These are phyloP conservation scores for Toxonevra muliebris DNA, from an alignment of 2,888 invertebrate genomes.

Conservation along the genomic window DNA sequence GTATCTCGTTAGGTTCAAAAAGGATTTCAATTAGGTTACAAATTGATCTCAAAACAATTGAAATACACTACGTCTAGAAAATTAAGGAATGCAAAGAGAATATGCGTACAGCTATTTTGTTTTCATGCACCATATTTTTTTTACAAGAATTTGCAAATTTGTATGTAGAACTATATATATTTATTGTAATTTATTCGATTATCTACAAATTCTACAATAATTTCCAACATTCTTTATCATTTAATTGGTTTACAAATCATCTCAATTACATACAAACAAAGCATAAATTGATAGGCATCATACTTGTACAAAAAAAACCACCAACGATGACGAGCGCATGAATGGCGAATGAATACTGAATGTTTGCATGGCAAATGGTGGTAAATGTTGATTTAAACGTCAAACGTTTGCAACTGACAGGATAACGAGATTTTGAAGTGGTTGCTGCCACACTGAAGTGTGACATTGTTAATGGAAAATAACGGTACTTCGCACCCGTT, in stretches of 20 bases:
- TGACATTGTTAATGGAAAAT: conserved; percentile 26
- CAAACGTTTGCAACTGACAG: conserved; percentile 54
- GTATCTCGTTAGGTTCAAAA: conserved; percentile 60
- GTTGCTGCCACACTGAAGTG: conserved; percentile 39
- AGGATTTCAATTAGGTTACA: conserved; percentile 62
- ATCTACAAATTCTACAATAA: too few species aligned
- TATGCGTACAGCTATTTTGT: too few species aligned
- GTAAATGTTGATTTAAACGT: conserved; percentile 25
- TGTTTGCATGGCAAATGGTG: background rate
- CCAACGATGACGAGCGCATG: too few species aligned
- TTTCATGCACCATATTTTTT: too few species aligned
- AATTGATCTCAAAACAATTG: conserved; percentile 58
- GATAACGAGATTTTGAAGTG: conserved; percentile 63
- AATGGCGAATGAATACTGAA: too few species aligned
- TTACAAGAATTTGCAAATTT: too few species aligned
- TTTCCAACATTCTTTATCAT: conserved; percentile 22
- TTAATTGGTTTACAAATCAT: conserved; percentile 32
- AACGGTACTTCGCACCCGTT: conserved; percentile 21
- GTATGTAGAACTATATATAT: too few species aligned
- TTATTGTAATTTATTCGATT: too few species aligned
- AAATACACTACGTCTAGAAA: conserved; percentile 17
- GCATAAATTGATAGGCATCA: background rate
- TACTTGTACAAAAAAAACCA: background rate
- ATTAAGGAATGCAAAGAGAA: too few species aligned
- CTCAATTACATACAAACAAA: too few species aligned